These are phyloP conservation scores for Morone saxatilis DNA, from an alignment of 2,113 vertebrate species.

Conservation along the genomic window DNA sequence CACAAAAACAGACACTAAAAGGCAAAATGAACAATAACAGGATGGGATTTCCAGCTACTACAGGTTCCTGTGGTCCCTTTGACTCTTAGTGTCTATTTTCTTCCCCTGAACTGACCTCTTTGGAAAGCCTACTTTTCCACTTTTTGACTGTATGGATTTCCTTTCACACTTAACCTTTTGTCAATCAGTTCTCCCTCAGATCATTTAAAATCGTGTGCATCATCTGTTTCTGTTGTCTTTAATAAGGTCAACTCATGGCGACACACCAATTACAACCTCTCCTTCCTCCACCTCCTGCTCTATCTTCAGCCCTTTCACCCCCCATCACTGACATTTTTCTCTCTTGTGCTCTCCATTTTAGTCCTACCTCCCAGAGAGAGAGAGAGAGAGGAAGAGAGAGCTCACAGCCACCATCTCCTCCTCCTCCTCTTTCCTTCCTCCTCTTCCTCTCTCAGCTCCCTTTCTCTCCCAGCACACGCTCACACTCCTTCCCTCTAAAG, in stretches of 20 bases:
- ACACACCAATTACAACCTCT: conserved; percentile 46
- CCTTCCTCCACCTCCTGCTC: conserved; percentile 26
- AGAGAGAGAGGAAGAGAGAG: conserved; percentile 36
- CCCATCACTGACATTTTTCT: conserved; percentile 54
- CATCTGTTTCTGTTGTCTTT: conserved; percentile 23
- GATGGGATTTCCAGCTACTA: not conserved
- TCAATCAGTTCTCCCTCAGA: conserved; percentile 6
- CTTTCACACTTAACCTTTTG: not conserved
- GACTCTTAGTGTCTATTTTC: not conserved
- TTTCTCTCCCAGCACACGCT: conserved; percentile 64
- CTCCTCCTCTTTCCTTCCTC: conserved; percentile 34
- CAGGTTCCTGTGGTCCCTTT: not conserved
- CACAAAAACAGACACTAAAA: not conserved
- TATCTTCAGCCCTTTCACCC: conserved; percentile 31
- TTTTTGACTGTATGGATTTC: not conserved
- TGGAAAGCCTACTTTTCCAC: not conserved
- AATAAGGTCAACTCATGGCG: conserved; percentile 51
- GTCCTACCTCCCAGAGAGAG: conserved; percentile 67
- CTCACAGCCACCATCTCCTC: conserved; percentile 51
- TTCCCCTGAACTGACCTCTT: not conserved
- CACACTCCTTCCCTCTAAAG: conserved; percentile 68
- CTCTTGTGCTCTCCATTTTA: conserved; percentile 62
- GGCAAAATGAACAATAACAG: not conserved
- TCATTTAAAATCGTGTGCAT: conserved; percentile 11
- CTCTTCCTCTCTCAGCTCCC: conserved; percentile 5